Evolutionary conservation across 1,140 invertebrate genomes (phyloP).

Genomic region (Asbolus verrucosus): DNA sequence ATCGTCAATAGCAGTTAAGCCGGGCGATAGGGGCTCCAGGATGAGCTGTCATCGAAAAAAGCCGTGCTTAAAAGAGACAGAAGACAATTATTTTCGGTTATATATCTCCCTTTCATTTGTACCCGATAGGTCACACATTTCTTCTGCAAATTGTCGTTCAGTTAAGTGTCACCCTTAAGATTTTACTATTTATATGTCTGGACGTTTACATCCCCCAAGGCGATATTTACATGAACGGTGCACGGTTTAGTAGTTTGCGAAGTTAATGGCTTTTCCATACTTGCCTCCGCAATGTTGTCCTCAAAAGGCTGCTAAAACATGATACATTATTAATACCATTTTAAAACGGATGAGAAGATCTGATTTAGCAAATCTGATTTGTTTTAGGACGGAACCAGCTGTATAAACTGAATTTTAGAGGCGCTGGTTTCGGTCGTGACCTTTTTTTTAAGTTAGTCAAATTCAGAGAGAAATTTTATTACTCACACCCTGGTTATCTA

Average conservation of each 20-base stretch:
- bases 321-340: conserved; percentile 3
- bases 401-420: not conserved
- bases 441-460: not conserved
- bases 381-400: not conserved
- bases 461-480: conserved; percentile 10
- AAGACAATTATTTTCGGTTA: conserved; percentile 8
- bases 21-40: not conserved
- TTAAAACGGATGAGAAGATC: not conserved
- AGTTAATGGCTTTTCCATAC: too few relatives aligned
- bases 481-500: not conserved
- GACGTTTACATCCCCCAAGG: too few relatives aligned
- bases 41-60: conserved; percentile 5
- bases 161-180: conserved; percentile 6
- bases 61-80: not conserved
- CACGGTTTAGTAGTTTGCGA: too few relatives aligned
- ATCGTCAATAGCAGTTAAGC: not conserved
- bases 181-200: too few relatives aligned
- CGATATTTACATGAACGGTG: too few relatives aligned
- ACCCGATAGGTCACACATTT: conserved; percentile 18
- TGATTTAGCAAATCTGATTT: conserved; percentile 9
- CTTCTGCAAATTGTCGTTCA: conserved; percentile 12
- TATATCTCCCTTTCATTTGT: conserved; percentile 17
- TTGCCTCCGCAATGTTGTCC: too few relatives aligned
- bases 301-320: too few relatives aligned
- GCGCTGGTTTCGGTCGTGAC: not conserved